A percentile compares a stretch with the other conserved stretches of the same genome.
These are phyloP conservation scores for Euborellia annulipes DNA, from an alignment of 1,140 invertebrate genomes.

Conservation along the genomic window DNA sequence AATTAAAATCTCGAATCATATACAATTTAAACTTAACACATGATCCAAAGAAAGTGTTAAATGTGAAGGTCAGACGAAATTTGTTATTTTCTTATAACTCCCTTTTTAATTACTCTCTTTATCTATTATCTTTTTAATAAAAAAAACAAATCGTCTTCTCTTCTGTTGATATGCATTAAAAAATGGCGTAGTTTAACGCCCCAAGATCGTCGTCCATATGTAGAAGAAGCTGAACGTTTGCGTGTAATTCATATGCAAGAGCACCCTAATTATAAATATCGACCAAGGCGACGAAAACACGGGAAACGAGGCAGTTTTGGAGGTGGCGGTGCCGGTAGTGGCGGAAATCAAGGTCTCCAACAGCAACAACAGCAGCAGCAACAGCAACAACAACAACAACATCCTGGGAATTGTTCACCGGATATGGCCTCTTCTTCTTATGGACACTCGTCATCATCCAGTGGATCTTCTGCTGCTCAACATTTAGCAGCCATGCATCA, in stretches of 20 bases:
- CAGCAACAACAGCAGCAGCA: slow-evolving; percentile 2
- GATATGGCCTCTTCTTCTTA: slow-evolving; percentile 23
- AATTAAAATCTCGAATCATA: too few relatives aligned
- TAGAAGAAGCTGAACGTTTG: slow-evolving; percentile 84
- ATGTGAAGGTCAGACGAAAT: too few relatives aligned
- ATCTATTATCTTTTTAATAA: too few relatives aligned
- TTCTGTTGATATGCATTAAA: too few relatives aligned
- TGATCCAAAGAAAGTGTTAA: too few relatives aligned
- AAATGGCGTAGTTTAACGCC: slow-evolving; percentile 89
- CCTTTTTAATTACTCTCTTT: too few relatives aligned
- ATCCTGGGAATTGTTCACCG: slow-evolving; percentile 9
- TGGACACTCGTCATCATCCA: slow-evolving; percentile 23
- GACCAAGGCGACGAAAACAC: slow-evolving; percentile 76
- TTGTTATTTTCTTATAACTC: too few relatives aligned
- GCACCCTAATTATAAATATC: slow-evolving; percentile 95
- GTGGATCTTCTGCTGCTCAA: slow-evolving; percentile 16
- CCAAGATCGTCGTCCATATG: slow-evolving; percentile 75
- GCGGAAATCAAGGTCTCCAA: slow-evolving; percentile 9
- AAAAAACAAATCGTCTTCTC: too few relatives aligned
- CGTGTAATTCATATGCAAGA: slow-evolving; percentile 91
- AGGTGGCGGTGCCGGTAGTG: slow-evolving; percentile 6
- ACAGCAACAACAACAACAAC: slow-evolving; percentile 6
- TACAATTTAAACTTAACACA: too few relatives aligned
- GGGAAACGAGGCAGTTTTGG: slow-evolving; percentile 42
- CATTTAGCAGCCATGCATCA: slow-evolving; percentile 5